These are phyloP conservation scores for Bombycilla garrulus DNA, from an alignment of 2,113 vertebrate genomes.

Conservation along the genomic window DNA sequence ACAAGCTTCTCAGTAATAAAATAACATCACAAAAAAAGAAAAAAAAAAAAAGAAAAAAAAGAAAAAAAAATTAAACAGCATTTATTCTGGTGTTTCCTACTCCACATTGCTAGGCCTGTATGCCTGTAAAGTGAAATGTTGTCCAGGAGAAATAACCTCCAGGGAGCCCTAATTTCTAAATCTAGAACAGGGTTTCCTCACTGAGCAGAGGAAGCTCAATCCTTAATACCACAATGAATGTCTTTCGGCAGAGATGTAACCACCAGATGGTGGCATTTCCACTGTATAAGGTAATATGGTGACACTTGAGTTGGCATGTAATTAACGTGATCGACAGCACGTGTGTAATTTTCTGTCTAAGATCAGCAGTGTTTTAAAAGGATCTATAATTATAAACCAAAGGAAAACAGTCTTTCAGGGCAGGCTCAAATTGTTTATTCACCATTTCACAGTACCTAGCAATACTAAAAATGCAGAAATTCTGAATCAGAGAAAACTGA, in stretches of 20 bases:
- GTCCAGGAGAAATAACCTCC: background rate
- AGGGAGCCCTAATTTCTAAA: constrained; percentile 47
- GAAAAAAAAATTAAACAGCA: no score
- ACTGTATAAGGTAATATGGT: background rate
- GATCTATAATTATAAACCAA: background rate
- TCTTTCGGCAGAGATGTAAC: constrained; percentile 30
- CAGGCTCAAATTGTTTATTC: background rate
- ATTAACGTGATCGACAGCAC: background rate
- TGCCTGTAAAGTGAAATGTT: background rate
- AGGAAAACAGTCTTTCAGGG: background rate
- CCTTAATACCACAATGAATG: background rate
- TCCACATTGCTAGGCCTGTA: background rate
- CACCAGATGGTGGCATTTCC: constrained; percentile 73
- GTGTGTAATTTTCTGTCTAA: background rate
- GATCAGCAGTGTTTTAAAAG: background rate
- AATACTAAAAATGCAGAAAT: background rate
- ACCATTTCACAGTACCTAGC: background rate
- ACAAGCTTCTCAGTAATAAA: background rate
- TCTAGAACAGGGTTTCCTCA: constrained; percentile 16
- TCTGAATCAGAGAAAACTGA: constrained; percentile 12
- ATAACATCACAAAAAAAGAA: background rate
- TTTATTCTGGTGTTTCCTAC: background rate
- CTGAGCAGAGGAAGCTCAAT: constrained; percentile 7
- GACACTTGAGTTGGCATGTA: background rate
- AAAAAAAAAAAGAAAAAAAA: accelerated